Base-by-base conservation (phyloP, 1,140 invertebrate genomes). In the Cydia amplana region DNA sequence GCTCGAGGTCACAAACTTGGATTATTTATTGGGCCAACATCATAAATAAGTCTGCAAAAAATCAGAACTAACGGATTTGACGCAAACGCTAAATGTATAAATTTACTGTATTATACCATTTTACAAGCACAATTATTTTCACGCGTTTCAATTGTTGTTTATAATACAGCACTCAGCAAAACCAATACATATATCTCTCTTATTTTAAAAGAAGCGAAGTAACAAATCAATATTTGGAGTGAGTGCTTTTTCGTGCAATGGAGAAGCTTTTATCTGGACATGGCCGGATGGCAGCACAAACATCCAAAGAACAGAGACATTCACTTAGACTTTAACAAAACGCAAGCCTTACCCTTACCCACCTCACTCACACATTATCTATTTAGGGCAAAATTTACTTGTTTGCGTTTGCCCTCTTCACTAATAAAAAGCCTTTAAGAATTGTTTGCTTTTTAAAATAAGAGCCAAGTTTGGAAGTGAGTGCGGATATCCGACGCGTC, bases 231-330 rank as follows among this genome's bases (percentile, higher is more conserved):
- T 93, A 93, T 91, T 91, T 90, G 85, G 89, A 84, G 88, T 93
- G 88, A 93, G 91, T 93, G 91, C 90, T 93, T 91, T 93, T 93
- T 92, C 91, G 91, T 93, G 91, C 91, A 90, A 93, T 85, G 84
- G 85, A 91, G 89, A 90, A 93, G 88, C 91, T 93, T 93, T 93
- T 93, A 93, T 93, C 90, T 91, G 91, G 91, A 91, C 91, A 91
- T 87, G 86, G 89, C 85, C 88, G 89, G 81, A 81, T 85, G 83
- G 81, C 83, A 87, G 80, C 82, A 88, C 90, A 93, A 91, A 92
- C 91, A 92, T 86, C 85, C 86, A 85, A 83, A 86, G 80, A 85
- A 90, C 87, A 84, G 85, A 87, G 85, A 91, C 87, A 91, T 90
- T 89, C 88, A 87, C 87, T 90, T 87, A 70, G 65, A 70, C n/a